These are phyloP conservation scores for Nebria ingens DNA, from an alignment of 1,140 invertebrate species.

Conservation along the genomic window DNA sequence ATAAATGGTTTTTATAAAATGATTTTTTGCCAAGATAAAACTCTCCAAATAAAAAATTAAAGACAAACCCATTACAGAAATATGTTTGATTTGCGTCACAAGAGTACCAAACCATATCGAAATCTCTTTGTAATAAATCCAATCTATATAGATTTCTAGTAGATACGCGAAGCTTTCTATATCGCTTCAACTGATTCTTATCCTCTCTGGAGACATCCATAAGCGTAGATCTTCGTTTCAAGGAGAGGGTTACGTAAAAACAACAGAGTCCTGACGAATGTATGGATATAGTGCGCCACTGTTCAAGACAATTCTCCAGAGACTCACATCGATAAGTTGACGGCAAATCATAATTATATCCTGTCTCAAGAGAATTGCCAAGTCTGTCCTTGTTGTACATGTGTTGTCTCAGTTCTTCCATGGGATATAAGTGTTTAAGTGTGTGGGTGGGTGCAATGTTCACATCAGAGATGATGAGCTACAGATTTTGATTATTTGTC, in stretches of 20 bases:
- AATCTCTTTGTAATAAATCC: background rate
- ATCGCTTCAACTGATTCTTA: background rate
- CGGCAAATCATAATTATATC: conserved; percentile 5
- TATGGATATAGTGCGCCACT: background rate
- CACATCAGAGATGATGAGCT: too few species aligned
- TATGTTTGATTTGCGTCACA: background rate
- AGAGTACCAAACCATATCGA: background rate
- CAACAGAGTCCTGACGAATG: background rate
- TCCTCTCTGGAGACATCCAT: background rate
- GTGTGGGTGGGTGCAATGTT: too few species aligned
- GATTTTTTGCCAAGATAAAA: too few species aligned
- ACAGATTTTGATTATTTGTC: too few species aligned
- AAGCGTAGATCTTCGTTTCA: too few species aligned
- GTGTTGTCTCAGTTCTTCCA: too few species aligned
- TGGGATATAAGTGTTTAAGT: too few species aligned
- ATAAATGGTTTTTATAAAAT: too few species aligned
- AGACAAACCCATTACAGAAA: background rate
- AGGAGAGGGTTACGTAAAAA: background rate
- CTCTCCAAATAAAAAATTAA: background rate
- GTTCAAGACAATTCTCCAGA: background rate
- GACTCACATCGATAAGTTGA: background rate
- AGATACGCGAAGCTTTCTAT: background rate
- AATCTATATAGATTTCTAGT: too few species aligned
- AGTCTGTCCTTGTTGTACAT: background rate
- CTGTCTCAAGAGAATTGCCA: background rate